A percentile compares a stretch with the other conserved stretches of the same genome.
phyloP scores from a whole-genome alignment of 2,113 vertebrate species.

The Dromiciops gliroides region DNA sequence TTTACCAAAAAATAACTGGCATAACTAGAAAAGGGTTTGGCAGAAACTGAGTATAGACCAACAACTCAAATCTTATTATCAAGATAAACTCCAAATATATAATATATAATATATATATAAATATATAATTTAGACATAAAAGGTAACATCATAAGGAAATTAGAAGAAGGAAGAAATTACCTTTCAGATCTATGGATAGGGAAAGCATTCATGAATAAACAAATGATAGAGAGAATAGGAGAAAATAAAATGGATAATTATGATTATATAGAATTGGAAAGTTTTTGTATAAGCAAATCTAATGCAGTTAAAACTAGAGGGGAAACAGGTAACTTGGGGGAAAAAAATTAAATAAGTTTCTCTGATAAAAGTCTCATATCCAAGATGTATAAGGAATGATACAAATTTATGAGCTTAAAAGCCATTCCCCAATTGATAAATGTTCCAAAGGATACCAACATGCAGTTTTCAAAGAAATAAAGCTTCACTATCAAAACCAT shows the following conservation, averaged over 20 bases:
- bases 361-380: background rate
- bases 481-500: background rate
- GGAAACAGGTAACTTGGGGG: background rate
- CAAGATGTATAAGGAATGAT: background rate
- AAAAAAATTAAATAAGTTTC: background rate
- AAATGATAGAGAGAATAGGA: background rate
- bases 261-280: background rate
- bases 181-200: background rate
- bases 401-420: background rate
- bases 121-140: background rate
- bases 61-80: background rate
- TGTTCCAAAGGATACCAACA: background rate
- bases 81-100: background rate
- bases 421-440: background rate
- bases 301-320: background rate
- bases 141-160: background rate
- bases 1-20: background rate
- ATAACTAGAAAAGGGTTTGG: background rate
- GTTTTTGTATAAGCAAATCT: background rate
- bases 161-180: background rate
- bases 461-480: background rate
- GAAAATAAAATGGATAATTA: background rate
- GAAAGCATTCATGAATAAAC: background rate
- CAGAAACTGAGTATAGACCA: background rate
- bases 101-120: background rate